Evolutionary conservation across 2,113 vertebrate species (phyloP).

Genomic region (Empidonax traillii): DNA sequence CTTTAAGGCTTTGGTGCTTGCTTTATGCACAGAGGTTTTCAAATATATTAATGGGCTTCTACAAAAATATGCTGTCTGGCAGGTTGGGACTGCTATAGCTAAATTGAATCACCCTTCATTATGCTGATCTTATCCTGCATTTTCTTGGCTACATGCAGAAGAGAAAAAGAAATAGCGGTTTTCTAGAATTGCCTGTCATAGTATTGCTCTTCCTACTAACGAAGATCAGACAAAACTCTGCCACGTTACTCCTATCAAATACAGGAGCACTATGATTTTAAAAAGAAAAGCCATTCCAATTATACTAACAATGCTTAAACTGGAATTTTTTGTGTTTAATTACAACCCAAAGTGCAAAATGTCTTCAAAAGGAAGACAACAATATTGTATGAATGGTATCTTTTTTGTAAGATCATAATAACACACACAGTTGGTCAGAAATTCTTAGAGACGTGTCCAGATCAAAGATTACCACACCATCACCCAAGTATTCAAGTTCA

Average conservation of each 20-base stretch:
- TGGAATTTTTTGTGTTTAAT: not conserved
- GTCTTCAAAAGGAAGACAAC: not conserved
- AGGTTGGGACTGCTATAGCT: not conserved
- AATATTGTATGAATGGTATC: not conserved
- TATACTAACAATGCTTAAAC: not conserved
- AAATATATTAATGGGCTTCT: not conserved
- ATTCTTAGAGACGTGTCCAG: not conserved
- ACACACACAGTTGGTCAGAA: not conserved
- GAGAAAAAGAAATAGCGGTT: not conserved
- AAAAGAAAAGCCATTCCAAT: not conserved
- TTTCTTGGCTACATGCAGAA: not conserved
- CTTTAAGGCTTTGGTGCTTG: not conserved
- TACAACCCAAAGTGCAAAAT: not conserved
- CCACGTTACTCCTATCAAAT: not conserved
- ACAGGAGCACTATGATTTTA: not conserved
- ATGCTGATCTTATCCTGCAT: not conserved
- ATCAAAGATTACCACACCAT: not conserved
- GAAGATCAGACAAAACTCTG: not conserved
- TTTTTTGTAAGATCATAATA: not conserved
- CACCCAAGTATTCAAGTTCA: not conserved
- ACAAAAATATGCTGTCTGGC: not conserved
- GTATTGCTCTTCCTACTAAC: not conserved
- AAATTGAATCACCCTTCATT: not conserved
- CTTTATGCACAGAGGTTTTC: not conserved
- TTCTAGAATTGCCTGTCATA: not conserved